Evolutionary conservation across 2,113 vertebrate species (phyloP), one percentile per base, ranked within the genome.

Genomic region (Chinchilla lanigera): DNA sequence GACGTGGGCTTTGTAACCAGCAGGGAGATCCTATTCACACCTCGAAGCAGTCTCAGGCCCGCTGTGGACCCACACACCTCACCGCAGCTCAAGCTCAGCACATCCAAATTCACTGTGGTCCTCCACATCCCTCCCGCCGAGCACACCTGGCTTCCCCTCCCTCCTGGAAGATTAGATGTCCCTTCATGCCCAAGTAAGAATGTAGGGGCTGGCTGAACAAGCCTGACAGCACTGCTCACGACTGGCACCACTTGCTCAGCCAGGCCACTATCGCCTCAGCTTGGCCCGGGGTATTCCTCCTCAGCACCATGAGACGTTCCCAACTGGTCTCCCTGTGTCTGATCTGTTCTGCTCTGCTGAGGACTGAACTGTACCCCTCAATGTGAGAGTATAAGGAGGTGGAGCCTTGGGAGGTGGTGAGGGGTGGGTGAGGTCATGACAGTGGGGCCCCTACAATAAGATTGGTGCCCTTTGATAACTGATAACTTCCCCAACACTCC

Each of bases 251-350:
- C 30, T 38, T 47, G n/a, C 30, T 56, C 30, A 50, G 67, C 77
- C 26, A n/a, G 19, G 77, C 33, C 30, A 2, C 6, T 0, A 28
- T 13, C 61, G 28, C 50, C 38, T 1, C 1, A 0, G 24, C 52
- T 35, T 1, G 22, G 73, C 58, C 33, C 8, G 4, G 22, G 58
- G 1, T 52, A 14, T 9, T 58, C 28, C 38, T 69, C 26, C 54
- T 2, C 2, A 3, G 33, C 7, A 4, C 41, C 47, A 58, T 38
- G 60, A 77, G 87, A 56, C 5, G 60, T 1, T 28, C 71, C 83
- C 7, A 47, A 30, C 33, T 50, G 41, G 60, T 30, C 60, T 63
- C 30, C 52, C 71, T 65, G 35, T 56, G 60, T 96, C 41, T 10
- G 9, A 26, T 33, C 52, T 84, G n/a, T 41, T 54, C 65, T 69